phyloP scores from a whole-genome alignment of 1,140 invertebrate species.

The Micrasema longulum region DNA sequence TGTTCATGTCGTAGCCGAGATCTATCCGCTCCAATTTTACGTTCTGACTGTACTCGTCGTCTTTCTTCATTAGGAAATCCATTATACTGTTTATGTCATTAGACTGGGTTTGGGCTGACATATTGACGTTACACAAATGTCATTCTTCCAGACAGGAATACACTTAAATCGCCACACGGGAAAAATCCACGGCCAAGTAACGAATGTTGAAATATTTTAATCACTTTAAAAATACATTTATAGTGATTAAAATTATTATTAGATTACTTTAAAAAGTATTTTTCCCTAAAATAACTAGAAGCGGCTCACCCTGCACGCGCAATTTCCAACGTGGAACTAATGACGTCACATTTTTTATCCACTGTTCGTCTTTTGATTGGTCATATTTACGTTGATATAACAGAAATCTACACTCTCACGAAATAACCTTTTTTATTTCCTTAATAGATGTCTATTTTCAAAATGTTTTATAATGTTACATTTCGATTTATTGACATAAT shows the following conservation, averaged over 20 bases:
- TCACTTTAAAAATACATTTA: too few relatives aligned
- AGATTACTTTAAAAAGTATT: slow-evolving; percentile 14
- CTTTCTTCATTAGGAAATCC: slow-evolving; percentile 51
- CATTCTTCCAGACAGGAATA: slow-evolving; percentile 50
- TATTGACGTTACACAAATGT: slow-evolving; percentile 53
- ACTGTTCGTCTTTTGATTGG: slow-evolving; percentile 64
- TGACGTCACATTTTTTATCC: slow-evolving; percentile 66
- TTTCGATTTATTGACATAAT: too few relatives aligned
- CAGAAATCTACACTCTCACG: neutral
- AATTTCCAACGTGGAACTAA: slow-evolving; percentile 69
- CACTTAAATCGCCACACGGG: slow-evolving; percentile 5
- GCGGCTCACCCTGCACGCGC: slow-evolving; percentile 58
- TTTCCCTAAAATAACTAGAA: slow-evolving; percentile 7
- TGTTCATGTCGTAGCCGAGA: slow-evolving; percentile 29
- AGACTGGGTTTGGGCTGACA: slow-evolving; percentile 46
- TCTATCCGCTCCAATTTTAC: slow-evolving; percentile 38
- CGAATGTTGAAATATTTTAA: too few relatives aligned
- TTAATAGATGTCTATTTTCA: slow-evolving; percentile 23
- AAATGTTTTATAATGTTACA: too few relatives aligned
- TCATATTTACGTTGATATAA: neutral
- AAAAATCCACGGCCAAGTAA: too few relatives aligned
- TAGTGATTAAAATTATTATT: neutral
- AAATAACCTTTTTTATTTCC: neutral
- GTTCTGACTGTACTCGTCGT: slow-evolving; percentile 31
- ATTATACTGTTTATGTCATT: slow-evolving; percentile 51